Evolutionary conservation across 2,113 vertebrate genomes (phyloP).

Genomic region (Phylloscopus trochiloides): DNA sequence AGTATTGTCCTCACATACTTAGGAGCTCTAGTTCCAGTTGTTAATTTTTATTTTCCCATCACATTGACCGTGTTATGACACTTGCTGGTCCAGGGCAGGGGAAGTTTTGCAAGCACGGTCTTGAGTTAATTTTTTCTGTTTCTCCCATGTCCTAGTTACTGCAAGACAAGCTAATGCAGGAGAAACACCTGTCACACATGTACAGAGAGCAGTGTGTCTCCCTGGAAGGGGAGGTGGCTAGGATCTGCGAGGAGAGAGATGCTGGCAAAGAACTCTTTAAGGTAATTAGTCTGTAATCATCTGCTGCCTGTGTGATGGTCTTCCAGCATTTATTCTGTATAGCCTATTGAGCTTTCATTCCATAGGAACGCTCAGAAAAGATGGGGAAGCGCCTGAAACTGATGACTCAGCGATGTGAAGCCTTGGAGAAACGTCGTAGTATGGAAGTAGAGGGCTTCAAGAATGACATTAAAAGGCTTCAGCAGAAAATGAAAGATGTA

Average conservation of each 20-base stretch:
- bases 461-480: slow-evolving; percentile 86
- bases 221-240: slow-evolving; percentile 88
- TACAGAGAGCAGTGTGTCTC: slow-evolving; percentile 90
- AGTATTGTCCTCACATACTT: background rate
- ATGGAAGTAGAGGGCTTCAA: slow-evolving; percentile 95
- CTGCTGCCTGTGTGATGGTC: background rate
- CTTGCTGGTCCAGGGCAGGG: background rate
- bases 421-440: slow-evolving; percentile 85
- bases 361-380: slow-evolving; percentile 88
- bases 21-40: background rate
- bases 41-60: background rate
- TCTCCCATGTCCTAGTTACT: slow-evolving; percentile 67
- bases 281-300: slow-evolving; percentile 65
- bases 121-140: background rate
- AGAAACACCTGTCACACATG: slow-evolving; percentile 86
- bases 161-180: slow-evolving; percentile 84
- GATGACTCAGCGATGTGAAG: slow-evolving; percentile 88
- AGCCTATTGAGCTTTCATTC: background rate
- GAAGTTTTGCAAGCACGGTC: background rate
- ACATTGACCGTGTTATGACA: background rate
- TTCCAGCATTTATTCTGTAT: background rate
- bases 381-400: slow-evolving; percentile 88
- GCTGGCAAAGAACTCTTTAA: slow-evolving; percentile 87
- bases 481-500: slow-evolving; percentile 88
- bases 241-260: slow-evolving; percentile 86